phyloP scores from a whole-genome alignment of 2,888 invertebrate species.

The Spilarctia lutea region DNA sequence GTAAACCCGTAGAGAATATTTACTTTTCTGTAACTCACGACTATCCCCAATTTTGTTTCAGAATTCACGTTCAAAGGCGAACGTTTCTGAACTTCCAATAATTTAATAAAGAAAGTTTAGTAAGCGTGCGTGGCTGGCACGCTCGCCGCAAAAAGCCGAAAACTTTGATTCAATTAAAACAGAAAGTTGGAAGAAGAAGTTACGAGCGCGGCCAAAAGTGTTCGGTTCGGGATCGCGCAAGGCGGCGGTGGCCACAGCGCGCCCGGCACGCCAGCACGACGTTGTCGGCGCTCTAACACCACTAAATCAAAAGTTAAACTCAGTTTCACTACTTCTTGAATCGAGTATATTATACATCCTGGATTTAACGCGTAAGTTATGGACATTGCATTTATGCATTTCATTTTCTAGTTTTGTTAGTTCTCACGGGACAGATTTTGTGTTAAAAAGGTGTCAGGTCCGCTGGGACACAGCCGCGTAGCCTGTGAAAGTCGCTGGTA shows the following conservation, averaged over 20 bases:
- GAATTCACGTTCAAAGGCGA: slow-evolving; percentile 82
- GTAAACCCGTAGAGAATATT: slow-evolving; percentile 58
- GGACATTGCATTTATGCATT: slow-evolving; percentile 29
- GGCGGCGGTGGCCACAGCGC: slow-evolving; percentile 42
- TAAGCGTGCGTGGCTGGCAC: slow-evolving; percentile 84
- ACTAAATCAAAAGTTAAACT: slow-evolving; percentile 68
- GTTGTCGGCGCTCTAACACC: slow-evolving; percentile 51
- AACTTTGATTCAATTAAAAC: slow-evolving; percentile 86
- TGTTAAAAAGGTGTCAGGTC: slow-evolving; percentile 77
- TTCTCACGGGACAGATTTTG: slow-evolving; percentile 68
- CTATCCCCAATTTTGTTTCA: slow-evolving; percentile 78
- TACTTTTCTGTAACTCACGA: slow-evolving; percentile 72
- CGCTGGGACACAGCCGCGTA: slow-evolving; percentile 75
- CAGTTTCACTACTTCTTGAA: slow-evolving; percentile 41
- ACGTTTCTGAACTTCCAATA: slow-evolving; percentile 85
- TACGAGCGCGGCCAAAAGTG: slow-evolving; percentile 70
- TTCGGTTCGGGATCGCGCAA: slow-evolving; percentile 56
- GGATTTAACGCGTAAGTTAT: slow-evolving; percentile 34
- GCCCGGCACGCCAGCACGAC: slow-evolving; percentile 32
- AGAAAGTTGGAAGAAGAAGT: slow-evolving; percentile 82
- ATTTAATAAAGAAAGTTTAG: slow-evolving; percentile 86
- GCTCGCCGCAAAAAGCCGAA: slow-evolving; percentile 85
- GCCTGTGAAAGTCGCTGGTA: slow-evolving; percentile 82
- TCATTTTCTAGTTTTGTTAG: slow-evolving; percentile 39
- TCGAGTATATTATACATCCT: slow-evolving; percentile 40